Evolutionary conservation across 2,113 vertebrate genomes (phyloP).

Genomic region (Cryptomyrus ogoouensis): DNA sequence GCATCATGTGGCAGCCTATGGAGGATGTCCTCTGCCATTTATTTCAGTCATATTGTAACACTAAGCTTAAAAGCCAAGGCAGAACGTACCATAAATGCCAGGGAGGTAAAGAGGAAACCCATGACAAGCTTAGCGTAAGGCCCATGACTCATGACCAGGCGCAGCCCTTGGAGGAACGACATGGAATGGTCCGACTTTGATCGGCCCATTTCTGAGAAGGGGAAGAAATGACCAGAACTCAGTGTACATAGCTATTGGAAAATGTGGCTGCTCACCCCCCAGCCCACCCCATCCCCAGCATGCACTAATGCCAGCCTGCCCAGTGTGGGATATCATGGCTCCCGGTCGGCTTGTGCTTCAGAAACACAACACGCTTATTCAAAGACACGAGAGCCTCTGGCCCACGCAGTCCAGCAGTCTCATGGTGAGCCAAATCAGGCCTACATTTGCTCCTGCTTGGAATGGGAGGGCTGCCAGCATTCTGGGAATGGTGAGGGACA

Average conservation of each 20-base stretch:
- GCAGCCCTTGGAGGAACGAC: slow-evolving; percentile 74
- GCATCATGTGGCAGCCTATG: neutral
- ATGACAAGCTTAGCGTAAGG: slow-evolving; percentile 82
- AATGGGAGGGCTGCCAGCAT: neutral
- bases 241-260: neutral
- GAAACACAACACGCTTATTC: neutral
- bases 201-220: slow-evolving; percentile 52
- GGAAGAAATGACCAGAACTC: neutral
- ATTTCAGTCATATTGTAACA: neutral
- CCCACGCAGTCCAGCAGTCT: neutral
- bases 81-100: slow-evolving; percentile 84
- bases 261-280: neutral
- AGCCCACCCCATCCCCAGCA: neutral
- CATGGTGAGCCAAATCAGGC: neutral
- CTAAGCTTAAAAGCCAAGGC: neutral
- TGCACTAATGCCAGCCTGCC: neutral
- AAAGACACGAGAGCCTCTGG: neutral
- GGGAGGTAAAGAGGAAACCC: slow-evolving; percentile 86
- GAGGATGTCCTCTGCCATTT: neutral
- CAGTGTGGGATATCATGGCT: neutral
- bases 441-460: neutral
- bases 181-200: slow-evolving; percentile 54
- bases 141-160: slow-evolving; percentile 75
- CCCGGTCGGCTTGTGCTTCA: neutral
- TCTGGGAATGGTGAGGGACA: neutral